A percentile compares a stretch with the other conserved stretches of the same genome.
These are phyloP conservation scores for Tetraodon nigroviridis DNA, from an alignment of 2,113 vertebrate genomes.

Conservation along the genomic window DNA sequence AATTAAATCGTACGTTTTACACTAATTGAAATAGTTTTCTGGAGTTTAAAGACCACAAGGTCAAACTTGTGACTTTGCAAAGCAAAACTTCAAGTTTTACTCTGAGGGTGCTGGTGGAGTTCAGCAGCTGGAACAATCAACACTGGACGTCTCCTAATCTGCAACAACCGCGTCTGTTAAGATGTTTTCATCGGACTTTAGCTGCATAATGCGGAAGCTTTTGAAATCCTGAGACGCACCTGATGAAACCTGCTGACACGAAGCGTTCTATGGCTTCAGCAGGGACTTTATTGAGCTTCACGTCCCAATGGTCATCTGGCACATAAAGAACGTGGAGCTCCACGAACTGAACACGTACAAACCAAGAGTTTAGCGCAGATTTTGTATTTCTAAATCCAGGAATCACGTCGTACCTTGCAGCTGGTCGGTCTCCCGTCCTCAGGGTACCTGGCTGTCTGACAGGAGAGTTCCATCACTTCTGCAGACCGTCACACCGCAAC, in stretches of 20 bases:
- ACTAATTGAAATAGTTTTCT: neutral
- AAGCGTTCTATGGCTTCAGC: slow-evolving; percentile 79
- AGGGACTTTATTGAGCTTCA: slow-evolving; percentile 84
- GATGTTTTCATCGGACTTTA: too few species aligned
- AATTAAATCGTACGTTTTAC: neutral
- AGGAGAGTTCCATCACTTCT: slow-evolving; percentile 46
- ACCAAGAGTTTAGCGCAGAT: neutral
- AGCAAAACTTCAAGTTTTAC: neutral
- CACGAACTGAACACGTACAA: slow-evolving; percentile 73
- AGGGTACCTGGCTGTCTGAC: slow-evolving; percentile 35
- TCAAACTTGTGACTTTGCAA: neutral
- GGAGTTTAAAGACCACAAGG: neutral
- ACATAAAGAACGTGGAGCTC: slow-evolving; percentile 90
- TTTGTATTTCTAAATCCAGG: neutral
- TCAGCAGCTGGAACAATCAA: neutral
- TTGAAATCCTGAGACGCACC: slow-evolving; percentile 55
- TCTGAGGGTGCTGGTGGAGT: neutral
- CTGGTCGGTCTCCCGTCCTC: slow-evolving; percentile 58
- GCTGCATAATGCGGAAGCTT: too few species aligned
- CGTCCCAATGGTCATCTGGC: slow-evolving; percentile 86
- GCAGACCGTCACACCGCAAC: neutral
- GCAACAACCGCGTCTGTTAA: too few species aligned
- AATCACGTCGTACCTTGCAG: slow-evolving; percentile 50
- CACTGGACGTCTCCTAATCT: too few species aligned
- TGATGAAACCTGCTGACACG: slow-evolving; percentile 89